Conservation (phyloP, 2,888 invertebrate genomes). For the Synanthedon andrenaeformis region DNA sequence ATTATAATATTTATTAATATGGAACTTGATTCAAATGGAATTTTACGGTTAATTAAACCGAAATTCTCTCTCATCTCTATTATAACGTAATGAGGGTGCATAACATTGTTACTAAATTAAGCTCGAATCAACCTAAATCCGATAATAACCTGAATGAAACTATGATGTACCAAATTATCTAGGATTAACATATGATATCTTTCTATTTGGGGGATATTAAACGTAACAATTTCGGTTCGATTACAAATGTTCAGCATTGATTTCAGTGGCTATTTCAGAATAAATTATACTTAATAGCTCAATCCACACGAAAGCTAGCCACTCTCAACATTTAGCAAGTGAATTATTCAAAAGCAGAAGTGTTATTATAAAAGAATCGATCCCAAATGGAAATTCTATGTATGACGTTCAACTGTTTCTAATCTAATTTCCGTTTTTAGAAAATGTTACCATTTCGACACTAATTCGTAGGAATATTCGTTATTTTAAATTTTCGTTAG, state of each 20-base stretch:
- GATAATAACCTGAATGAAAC: not conserved
- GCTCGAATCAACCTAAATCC: not conserved
- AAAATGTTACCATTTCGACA: too few species aligned
- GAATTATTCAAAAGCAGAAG: not conserved
- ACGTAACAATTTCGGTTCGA: not conserved
- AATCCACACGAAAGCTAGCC: not conserved
- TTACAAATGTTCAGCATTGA: not conserved
- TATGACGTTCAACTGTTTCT: too few species aligned
- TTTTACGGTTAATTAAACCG: not conserved
- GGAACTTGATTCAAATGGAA: not conserved
- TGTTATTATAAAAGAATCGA: not conserved
- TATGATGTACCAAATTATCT: not conserved
- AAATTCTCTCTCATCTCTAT: not conserved
- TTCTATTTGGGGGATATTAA: not conserved
- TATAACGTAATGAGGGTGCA: not conserved
- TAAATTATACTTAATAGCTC: not conserved
- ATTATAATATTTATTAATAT: not conserved
- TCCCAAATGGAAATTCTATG: too few species aligned
- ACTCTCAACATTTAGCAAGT: not conserved
- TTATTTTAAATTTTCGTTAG: too few species aligned
- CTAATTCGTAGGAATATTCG: too few species aligned
- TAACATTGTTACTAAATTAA: not conserved
- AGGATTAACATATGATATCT: not conserved
- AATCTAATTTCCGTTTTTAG: too few species aligned
- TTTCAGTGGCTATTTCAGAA: not conserved